A percentile compares a stretch with the other conserved stretches of the same genome.
These are phyloP conservation scores for Xanthia togata DNA, from an alignment of 2,888 invertebrate species.

Conservation along the genomic window DNA sequence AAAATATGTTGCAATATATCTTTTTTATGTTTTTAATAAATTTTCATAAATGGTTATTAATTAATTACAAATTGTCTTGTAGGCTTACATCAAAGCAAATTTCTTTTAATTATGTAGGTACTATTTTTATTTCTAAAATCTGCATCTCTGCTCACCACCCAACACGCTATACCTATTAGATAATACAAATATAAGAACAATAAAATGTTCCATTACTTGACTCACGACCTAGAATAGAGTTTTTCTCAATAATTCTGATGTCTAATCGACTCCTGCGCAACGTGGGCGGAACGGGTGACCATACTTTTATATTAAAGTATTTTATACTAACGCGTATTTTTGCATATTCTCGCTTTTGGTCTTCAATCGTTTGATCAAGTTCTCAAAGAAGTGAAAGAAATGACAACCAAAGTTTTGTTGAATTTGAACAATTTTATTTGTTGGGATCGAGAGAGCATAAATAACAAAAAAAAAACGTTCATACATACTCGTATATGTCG, in stretches of 20 bases:
- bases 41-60: not conserved
- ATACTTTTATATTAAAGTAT: constrained; percentile 35
- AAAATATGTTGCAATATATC: not conserved
- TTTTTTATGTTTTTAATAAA: not conserved
- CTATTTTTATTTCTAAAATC: not conserved
- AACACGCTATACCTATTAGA: not conserved
- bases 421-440: no score
- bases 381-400: not conserved
- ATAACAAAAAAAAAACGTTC: not conserved
- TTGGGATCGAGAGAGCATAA: not conserved
- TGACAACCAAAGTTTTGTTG: not conserved
- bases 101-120: not conserved
- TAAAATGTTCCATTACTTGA: constrained; percentile 65
- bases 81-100: not conserved
- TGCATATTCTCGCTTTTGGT: not conserved
- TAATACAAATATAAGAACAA: constrained; percentile 51
- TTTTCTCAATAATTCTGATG: constrained; percentile 68
- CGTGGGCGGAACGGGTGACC: constrained; percentile 59
- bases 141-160: not conserved
- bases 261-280: constrained; percentile 59
- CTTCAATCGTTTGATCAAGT: not conserved
- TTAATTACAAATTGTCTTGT: not conserved
- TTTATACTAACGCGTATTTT: not conserved
- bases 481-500: not conserved
- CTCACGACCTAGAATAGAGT: constrained; percentile 63